Evolutionary conservation across 2,113 vertebrate species (phyloP).

Genomic region (Bothrops jararaca): DNA sequence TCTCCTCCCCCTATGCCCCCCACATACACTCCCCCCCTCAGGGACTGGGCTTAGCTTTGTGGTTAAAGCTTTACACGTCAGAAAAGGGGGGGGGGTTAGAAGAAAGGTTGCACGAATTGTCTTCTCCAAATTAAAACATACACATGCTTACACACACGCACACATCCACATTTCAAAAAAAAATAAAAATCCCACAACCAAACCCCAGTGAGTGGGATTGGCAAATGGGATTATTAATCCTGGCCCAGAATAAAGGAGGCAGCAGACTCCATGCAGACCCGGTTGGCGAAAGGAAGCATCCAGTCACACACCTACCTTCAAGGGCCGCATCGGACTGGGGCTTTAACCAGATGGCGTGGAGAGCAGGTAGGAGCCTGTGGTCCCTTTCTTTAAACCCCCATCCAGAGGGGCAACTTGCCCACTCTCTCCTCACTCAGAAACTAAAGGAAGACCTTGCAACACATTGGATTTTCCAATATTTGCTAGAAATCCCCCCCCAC

Average conservation of each 20-base stretch:
- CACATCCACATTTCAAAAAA: not conserved
- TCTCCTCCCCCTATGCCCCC: constrained; percentile 22
- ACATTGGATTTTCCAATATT: constrained; percentile 6
- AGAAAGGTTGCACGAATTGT: constrained; percentile 8
- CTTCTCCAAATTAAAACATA: constrained; percentile 17
- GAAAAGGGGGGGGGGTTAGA: constrained; percentile 22
- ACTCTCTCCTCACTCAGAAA: not conserved
- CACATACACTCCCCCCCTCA: not conserved
- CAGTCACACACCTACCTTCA: constrained; percentile 34
- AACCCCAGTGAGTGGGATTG: constrained; percentile 43
- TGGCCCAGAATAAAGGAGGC: constrained; percentile 47
- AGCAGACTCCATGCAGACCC: constrained; percentile 38
- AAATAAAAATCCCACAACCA: constrained; percentile 29
- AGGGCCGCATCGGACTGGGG: constrained; percentile 29
- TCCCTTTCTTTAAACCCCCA: constrained; percentile 3
- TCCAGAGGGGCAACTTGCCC: not conserved
- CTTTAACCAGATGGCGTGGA: constrained; percentile 47
- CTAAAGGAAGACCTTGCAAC: not conserved
- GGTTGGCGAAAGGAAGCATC: constrained; percentile 30
- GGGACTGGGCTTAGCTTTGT: constrained; percentile 45
- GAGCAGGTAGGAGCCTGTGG: constrained; percentile 48
- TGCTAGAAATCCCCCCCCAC: not conserved
- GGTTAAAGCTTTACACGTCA: constrained; percentile 41
- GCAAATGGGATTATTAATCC: constrained; percentile 56
- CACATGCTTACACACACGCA: not conserved